Percentiles rank a stretch among this genome's conserved stretches.
phyloP scores from a whole-genome alignment of 2,113 vertebrate genomes.

The Microtus pennsylvanicus region DNA sequence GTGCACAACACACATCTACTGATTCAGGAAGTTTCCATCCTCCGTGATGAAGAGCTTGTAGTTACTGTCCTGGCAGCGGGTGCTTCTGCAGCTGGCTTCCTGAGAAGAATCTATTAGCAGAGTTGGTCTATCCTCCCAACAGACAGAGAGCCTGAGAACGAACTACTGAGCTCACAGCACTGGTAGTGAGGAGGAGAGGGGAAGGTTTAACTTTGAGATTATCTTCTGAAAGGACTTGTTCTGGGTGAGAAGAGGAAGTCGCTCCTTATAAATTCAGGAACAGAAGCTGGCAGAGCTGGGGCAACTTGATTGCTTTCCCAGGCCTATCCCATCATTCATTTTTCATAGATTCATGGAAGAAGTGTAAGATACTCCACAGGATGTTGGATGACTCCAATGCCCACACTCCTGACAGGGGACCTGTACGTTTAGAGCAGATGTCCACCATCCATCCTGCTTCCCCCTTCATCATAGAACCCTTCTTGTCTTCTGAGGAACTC shows the following conservation, averaged over 20 bases:
- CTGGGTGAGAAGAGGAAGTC: neutral
- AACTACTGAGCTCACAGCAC: neutral
- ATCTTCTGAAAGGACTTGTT: constrained; percentile 4
- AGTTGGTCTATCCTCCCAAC: neutral
- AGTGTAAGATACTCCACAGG: neutral
- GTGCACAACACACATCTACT: neutral
- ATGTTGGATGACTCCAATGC: neutral
- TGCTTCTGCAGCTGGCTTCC: neutral
- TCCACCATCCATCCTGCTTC: neutral
- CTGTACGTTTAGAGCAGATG: neutral
- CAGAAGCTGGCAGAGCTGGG: neutral
- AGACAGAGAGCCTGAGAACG: neutral
- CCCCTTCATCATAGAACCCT: neutral
- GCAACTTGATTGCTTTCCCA: neutral
- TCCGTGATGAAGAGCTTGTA: neutral
- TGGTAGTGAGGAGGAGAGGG: neutral
- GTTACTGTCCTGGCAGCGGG: neutral
- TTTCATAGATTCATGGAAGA: neutral
- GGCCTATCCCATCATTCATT: neutral
- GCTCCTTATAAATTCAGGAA: neutral
- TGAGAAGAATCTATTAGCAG: neutral
- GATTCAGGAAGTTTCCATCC: neutral
- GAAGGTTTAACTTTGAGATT: neutral
- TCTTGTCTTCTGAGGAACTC: neutral
- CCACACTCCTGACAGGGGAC: neutral